Evolutionary conservation across 2,113 vertebrate species (phyloP).

Genomic region (Albula goreensis): DNA sequence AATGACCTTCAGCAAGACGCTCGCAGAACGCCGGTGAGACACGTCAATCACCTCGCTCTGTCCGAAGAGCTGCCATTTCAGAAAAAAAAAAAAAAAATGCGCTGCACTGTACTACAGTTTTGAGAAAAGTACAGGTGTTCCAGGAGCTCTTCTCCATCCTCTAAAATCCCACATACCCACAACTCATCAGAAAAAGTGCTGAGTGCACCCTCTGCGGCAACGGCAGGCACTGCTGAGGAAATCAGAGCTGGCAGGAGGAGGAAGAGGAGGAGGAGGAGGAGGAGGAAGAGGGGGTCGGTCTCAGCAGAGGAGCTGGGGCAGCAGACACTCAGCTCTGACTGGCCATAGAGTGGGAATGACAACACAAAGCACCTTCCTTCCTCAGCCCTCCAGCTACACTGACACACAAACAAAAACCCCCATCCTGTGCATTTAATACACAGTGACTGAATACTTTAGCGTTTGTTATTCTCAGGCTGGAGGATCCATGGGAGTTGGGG

Average conservation of each 20-base stretch:
- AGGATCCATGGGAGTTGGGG: background rate
- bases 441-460: background rate
- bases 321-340: background rate
- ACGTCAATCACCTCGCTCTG: background rate
- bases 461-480: background rate
- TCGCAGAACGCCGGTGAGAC: background rate
- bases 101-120: background rate
- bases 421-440: background rate
- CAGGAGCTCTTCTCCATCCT: background rate
- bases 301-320: no score
- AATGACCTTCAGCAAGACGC: slow-evolving; percentile 6
- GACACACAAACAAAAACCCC: background rate
- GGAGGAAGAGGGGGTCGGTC: background rate
- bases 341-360: background rate
- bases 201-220: background rate
- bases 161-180: background rate
- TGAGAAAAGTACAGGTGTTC: background rate
- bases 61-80: background rate
- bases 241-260: background rate
- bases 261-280: background rate
- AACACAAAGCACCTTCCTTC: background rate
- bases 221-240: background rate
- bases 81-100: background rate
- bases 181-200: background rate
- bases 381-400: no score